Conservation (phyloP, 30 jellyfish, hydroid and myxozoan genomes). For the Cassiopea andromeda region DNA sequence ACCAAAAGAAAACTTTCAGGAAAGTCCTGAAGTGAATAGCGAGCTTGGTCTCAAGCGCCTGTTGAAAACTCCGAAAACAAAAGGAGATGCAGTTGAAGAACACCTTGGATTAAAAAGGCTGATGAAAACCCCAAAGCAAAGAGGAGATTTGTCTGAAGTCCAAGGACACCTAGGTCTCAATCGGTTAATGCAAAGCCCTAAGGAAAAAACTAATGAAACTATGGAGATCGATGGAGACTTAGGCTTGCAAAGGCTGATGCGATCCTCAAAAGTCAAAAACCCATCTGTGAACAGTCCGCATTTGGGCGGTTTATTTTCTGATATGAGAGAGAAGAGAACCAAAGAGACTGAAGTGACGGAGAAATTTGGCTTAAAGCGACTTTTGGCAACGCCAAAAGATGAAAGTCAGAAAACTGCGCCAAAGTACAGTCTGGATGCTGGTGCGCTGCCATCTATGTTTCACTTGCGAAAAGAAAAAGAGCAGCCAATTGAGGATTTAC, state of each 20-base stretch:
- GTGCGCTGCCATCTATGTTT: slow-evolving; percentile 7
- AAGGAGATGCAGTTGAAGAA: neutral
- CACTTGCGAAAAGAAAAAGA: neutral
- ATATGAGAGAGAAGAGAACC: slow-evolving; percentile 4
- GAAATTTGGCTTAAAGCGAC: slow-evolving; percentile 25
- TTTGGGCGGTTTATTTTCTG: slow-evolving; percentile 4
- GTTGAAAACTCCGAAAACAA: slow-evolving; percentile 51
- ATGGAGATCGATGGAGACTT: neutral
- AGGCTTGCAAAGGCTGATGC: slow-evolving; percentile 22
- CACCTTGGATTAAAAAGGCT: slow-evolving; percentile 17
- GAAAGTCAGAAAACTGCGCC: neutral
- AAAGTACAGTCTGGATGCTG: slow-evolving; percentile 20
- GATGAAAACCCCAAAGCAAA: slow-evolving; percentile 39
- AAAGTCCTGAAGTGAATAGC: neutral
- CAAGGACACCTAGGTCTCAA: neutral
- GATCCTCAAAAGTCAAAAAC: slow-evolving; percentile 1
- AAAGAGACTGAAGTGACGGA: slow-evolving; percentile 4
- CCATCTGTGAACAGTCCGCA: slow-evolving; percentile 23
- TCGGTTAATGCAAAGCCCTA: slow-evolving; percentile 20
- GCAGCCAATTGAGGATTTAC: slow-evolving; percentile 5
- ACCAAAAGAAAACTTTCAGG: neutral
- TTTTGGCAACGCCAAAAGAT: neutral
- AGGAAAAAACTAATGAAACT: neutral
- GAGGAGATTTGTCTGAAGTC: neutral
- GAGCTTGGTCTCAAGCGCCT: slow-evolving; percentile 25